phyloP scores from a whole-genome alignment of 2,888 invertebrate species.

The Callinectes sapidus region DNA sequence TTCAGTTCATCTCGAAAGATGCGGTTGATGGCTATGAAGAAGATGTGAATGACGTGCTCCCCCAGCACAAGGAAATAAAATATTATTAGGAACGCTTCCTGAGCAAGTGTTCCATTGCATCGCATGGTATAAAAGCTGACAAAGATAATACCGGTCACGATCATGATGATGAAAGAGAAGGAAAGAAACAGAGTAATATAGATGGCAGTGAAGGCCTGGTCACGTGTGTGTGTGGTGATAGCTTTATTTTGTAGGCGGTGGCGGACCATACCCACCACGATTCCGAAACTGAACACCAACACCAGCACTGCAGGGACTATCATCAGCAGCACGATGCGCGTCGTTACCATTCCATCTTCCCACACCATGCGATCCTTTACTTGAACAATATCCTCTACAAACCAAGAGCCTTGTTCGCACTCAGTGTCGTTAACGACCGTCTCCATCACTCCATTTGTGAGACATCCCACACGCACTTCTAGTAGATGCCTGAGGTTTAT shows the following conservation, averaged over 20 bases:
- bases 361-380: no score
- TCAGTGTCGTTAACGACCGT: no score
- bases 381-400: no score
- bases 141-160: slow-evolving; percentile 12
- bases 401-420: no score
- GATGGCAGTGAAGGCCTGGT: slow-evolving; percentile 46
- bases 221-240: slow-evolving; percentile 38
- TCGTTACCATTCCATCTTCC: no score
- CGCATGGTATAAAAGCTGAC: neutral
- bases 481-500: slow-evolving; percentile 51
- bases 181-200: slow-evolving; percentile 52
- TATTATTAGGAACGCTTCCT: slow-evolving; percentile 49
- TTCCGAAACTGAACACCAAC: slow-evolving; percentile 42
- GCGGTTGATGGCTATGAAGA: slow-evolving; percentile 42
- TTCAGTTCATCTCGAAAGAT: slow-evolving; percentile 41
- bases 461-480: neutral
- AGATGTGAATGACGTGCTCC: slow-evolving; percentile 49
- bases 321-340: neutral
- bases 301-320: slow-evolving; percentile 42
- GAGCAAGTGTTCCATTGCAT: slow-evolving; percentile 44
- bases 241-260: slow-evolving; percentile 17
- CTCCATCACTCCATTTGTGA: no score
- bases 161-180: slow-evolving; percentile 40
- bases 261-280: slow-evolving; percentile 41
- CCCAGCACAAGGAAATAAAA: slow-evolving; percentile 42